Evolutionary conservation across 2,113 vertebrate species (phyloP).

Genomic region (Sturnira hondurensis): DNA sequence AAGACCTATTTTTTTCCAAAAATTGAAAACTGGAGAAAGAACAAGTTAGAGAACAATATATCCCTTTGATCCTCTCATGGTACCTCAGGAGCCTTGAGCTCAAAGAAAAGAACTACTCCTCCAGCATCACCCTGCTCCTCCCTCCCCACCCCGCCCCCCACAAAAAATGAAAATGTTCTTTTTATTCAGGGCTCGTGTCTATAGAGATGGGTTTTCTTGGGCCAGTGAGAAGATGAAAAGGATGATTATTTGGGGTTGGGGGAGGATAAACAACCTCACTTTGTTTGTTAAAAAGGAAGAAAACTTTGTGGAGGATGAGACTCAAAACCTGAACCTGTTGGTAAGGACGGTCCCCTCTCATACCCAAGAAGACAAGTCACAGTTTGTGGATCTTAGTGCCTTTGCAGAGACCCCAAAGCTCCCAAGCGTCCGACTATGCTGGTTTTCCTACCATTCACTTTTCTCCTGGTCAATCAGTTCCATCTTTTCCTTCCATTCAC

Average conservation of each 20-base stretch:
- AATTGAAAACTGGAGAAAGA: conserved; percentile 13
- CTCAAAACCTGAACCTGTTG: neutral
- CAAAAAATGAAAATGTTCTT: neutral
- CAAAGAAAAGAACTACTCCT: neutral
- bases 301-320: neutral
- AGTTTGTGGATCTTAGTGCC: neutral
- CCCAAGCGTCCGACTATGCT: neutral
- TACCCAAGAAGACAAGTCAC: neutral
- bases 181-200: neutral
- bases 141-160: neutral
- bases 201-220: neutral
- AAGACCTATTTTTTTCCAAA: neutral
- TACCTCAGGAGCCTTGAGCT: neutral
- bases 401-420: neutral
- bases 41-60: conserved; percentile 11
- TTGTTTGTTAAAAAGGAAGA: neutral
- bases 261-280: neutral
- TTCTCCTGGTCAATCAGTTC: neutral
- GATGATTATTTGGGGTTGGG: neutral
- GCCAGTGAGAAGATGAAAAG: neutral
- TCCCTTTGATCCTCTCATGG: neutral
- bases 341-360: neutral
- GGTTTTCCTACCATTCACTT: neutral
- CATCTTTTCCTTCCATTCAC: neutral
- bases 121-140: neutral